Evolutionary conservation across 2,888 invertebrate species (phyloP), one percentile per base, ranked within the genome.

Genomic region (Plutella xylostella): DNA sequence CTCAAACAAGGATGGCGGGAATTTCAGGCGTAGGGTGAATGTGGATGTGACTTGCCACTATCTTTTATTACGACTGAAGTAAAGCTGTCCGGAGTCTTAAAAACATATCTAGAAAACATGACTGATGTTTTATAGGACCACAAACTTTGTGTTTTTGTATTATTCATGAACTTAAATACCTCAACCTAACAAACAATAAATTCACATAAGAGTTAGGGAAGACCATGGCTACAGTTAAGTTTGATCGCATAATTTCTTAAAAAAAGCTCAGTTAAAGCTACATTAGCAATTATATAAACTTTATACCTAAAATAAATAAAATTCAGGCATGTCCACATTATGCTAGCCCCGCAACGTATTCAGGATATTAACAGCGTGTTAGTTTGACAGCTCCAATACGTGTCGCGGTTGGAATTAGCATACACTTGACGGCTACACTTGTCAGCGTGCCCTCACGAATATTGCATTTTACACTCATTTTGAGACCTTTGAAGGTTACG

Each of bases 1-100:
- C 72, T 70, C 76, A 75, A 77, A 80, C 73, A 76, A 77, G 72
- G 65, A 75, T 75, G 67, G 70, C 71, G 65, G 68, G 63, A 58
- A 62, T 58, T 51, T 63, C 53, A 51, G 43, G 46, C 52, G 64
- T 61, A 64, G 38, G 65, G 54, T 67, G 57, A 46, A 19, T 60
- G 45, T 68, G 67, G 79, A 77, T 60, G 45, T 6, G 55, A 42
- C 43, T 30, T 19, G 11, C 25, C 12, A 7, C 17, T 21, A 14
- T 21, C 21, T 3, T 4, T 9, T 28, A 22, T 6, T 22, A 5
- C 6, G 5, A 6, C 9, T 28, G 28, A 6, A 6, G 28, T n/a
- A n/a, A n/a, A n/a, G n/a, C n/a, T n/a, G n/a, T n/a, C n/a, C n/a
- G n/a, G n/a, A n/a, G n/a, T n/a, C n/a, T n/a, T n/a, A n/a, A n/a